These are phyloP conservation scores for Chloropsis hardwickii DNA, from an alignment of 2,113 vertebrate species.

Conservation along the genomic window DNA sequence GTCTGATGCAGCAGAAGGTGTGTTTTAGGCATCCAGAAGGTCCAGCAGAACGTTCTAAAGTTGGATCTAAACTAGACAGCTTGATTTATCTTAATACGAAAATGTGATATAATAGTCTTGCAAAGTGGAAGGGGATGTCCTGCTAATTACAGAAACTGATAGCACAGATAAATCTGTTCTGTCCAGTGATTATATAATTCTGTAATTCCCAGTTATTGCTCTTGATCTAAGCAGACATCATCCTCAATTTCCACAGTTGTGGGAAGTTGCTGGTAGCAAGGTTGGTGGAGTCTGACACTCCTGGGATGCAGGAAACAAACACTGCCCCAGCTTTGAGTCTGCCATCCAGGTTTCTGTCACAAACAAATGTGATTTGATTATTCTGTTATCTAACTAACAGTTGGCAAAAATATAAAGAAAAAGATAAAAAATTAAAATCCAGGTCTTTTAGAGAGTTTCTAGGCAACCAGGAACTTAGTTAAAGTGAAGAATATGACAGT, in stretches of 20 bases:
- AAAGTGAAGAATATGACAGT: neutral
- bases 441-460: slow-evolving; percentile 21
- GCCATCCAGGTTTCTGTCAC: neutral
- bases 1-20: neutral
- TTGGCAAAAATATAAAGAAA: neutral
- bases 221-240: neutral
- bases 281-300: neutral
- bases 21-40: neutral
- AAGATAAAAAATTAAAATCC: neutral
- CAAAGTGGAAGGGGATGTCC: neutral
- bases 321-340: neutral
- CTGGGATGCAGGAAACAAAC: neutral
- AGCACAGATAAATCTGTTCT: neutral
- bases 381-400: neutral
- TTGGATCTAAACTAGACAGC: neutral
- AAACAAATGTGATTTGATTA: neutral
- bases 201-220: neutral
- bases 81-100: neutral
- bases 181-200: neutral
- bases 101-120: neutral
- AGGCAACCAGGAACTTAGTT: slow-evolving; percentile 39
- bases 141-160: neutral
- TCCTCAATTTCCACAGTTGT: neutral
- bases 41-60: neutral
- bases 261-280: neutral